Base-by-base conservation (phyloP, 2,888 invertebrate species). In the Fabriciana adippe region DNA sequence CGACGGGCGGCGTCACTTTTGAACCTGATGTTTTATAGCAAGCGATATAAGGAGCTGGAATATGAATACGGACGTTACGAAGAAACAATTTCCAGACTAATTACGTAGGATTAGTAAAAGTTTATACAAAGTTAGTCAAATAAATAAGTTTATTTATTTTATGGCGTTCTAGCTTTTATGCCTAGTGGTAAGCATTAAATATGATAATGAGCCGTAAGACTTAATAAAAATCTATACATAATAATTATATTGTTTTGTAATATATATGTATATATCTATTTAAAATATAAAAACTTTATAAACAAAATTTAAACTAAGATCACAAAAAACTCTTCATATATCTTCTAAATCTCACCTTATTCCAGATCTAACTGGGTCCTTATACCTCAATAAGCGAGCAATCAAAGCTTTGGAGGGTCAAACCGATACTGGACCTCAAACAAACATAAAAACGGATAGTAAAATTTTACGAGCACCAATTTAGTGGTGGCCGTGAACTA, bases 371-470 rank as follows among this genome's bases (percentile, higher is more conserved):
- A 45, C 26, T 15, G 55, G n/a, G 6, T 11, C 62, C 63, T 69
- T 56, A 53, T 54, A 47, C 68, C 75, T 72, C 81, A 82, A 84
- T 82, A 82, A 76, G 80, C 77, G 75, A 79, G 83, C 85, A 89
- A 90, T 89, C 89, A 87, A 87, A 85, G 78, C 78, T 75, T 75
- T 74, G 73, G 83, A 82, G 85, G 87, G 86, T 84, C 81, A 83
- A 82, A 81, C 86, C 88, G 86, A 87, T 87, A 88, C 84, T 82
- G 85, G 79, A 80, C 84, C 86, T 80, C 89, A 87, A 89, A 88
- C 88, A 89, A 87, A 90, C 89, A 89, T 91, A 90, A 92, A 90
- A 90, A 84, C 76, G 85, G 86, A 86, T 82, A 87, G 80, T 90
- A 88, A 91, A 91, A 70, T 82, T 92, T 91, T 89, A 91, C 82